phyloP scores from a whole-genome alignment of 2,888 invertebrate genomes.

The Eretmocerus hayati region DNA sequence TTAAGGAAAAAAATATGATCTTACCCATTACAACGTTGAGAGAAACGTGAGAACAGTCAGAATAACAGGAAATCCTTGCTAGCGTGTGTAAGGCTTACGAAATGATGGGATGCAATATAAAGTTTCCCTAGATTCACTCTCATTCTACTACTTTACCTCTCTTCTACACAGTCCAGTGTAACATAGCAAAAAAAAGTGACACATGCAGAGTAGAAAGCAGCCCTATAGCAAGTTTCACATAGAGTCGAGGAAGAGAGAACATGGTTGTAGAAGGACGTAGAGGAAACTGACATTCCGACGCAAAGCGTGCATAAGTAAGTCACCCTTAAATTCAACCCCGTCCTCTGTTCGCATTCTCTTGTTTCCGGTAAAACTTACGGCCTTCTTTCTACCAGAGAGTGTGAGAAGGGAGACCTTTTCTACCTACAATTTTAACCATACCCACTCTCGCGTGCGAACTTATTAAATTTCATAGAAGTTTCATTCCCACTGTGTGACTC shows the following conservation, averaged over 20 bases:
- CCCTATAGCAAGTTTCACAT: no score
- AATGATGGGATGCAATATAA: constrained; percentile 17
- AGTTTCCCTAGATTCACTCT: constrained; percentile 6
- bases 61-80: no score
- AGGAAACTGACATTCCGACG: constrained; percentile 22
- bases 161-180: not conserved
- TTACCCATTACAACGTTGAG: no score
- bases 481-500: constrained; percentile 35
- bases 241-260: no score
- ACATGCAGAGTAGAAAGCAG: no score
- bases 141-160: not conserved
- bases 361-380: constrained; percentile 37
- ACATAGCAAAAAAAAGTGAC: no score
- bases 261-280: no score
- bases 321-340: constrained; percentile 32
- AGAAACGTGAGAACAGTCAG: no score
- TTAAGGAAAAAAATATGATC: no score
- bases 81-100: constrained; percentile 9
- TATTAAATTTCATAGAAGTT: constrained; percentile 46
- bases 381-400: constrained; percentile 12
- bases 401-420: no score
- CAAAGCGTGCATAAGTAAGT: constrained; percentile 29
- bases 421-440: no score
- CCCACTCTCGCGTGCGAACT: constrained; percentile 32
- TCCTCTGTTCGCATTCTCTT: constrained; percentile 23